Base-by-base conservation (phyloP, 2,797 vertebrate species). In the Eulemur albifrons region DNA sequence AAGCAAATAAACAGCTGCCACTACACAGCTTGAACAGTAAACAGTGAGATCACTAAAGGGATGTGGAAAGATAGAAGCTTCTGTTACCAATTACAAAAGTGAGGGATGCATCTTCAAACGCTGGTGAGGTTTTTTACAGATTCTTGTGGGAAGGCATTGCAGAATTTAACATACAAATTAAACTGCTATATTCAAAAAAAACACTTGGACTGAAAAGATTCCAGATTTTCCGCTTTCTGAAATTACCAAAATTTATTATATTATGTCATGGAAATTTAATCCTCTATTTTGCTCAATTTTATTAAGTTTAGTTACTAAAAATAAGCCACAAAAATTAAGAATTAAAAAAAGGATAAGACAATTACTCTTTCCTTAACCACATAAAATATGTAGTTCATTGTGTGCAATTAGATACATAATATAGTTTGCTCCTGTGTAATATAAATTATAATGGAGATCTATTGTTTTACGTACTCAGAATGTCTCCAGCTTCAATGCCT, bases 1-100 rank as follows among this genome's bases (percentile, higher is more conserved):
- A 96, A 94, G 69, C 65, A 96, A 88, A 96, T 80, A 95, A 97
- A 59, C 69, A 97, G 95, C 79, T 87, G 90, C 79, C 75, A 57
- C 54, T 88, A 52, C 70, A 45, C 43, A 54, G 82, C 14, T 20
- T 54, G n/a, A 94, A 85, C 48, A 93, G 52, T 96, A 95, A 97
- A 96, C 88, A 95, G 61, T 95, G 96, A 96, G 91, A 59, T 97
- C 95, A 93, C 43, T 50, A 27, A 40, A 87, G 82, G 40, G 48
- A 87, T 63, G 38, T 63, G 75, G 83, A 92, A 76, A 85, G 59
- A 89, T 5, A 90, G 75, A 93, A 54, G 32, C 14, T 90, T 92
- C 93, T 96, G 52, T 79, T 86, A 88, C 76, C 73, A 92, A 69
- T 90, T 93, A 92, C 50, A 61, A 65, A 77, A 30, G 38, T 1